Evolutionary conservation across 1,140 invertebrate genomes (phyloP), one percentile per base, ranked within the genome.

Genomic region (Orussus abietinus): DNA sequence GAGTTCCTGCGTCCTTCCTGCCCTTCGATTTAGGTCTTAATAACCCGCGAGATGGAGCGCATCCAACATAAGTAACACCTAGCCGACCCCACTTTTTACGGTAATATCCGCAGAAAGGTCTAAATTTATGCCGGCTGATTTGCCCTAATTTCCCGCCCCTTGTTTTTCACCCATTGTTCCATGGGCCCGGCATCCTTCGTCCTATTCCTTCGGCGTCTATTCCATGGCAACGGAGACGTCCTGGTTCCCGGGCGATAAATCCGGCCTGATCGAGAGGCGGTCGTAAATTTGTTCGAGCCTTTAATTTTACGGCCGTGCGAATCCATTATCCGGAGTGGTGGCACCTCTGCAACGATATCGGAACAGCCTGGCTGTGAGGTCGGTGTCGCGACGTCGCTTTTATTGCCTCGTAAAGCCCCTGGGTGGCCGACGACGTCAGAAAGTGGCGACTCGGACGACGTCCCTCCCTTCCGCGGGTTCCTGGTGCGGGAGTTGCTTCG

Each of bases 301-400:
- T 66, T 63, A 67, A 70, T 70, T 73, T 73, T 72, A 71, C 49
- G 60, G 40, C 51, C 54, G 49, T 60, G 56, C 61, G 55, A 66
- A 69, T 69, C 62, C 61, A 69, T 72, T 71, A 70, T 62, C 50
- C 49, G 51, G 66, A 70, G 64, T 68, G 66, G 64, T 45, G 60
- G 61, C 61, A 12, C 22, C 5, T 12, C 11, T 11, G 14, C 5
- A 12, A 12, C 22, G 6, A 26, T 12, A 17, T 20, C 22, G 14
- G 21, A 39, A 13, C 13, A 47, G 31, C 43, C 28, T 21, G 30
- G 41, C 26, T 28, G 38, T 36, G 37, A 19, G 10, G 21, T 31
- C 46, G 52, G 45, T 62, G 64, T 64, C 61, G 66, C 62, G 58
- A 68, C 62, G 65, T 62, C 53, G 50, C 50, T 73, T 50, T 73